Evolutionary conservation across 2,113 vertebrate species (phyloP).

Genomic region (Sinocyclocheilus anshuiensis): DNA sequence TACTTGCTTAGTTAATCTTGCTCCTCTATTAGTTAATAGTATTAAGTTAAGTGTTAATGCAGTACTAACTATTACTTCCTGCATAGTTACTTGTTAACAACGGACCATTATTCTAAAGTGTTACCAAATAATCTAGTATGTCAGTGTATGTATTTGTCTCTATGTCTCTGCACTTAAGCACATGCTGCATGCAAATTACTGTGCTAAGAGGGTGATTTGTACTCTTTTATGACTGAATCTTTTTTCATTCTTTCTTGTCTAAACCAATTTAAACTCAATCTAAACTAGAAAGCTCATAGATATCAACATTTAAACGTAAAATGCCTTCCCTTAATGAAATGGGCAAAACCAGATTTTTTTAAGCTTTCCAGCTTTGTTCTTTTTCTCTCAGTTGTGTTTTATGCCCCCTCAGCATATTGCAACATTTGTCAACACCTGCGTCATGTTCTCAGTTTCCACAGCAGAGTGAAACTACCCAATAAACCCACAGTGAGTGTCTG

Average conservation of each 20-base stretch:
- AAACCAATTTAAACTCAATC: neutral
- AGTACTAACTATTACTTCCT: too few relatives aligned
- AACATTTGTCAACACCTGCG: slow-evolving; percentile 37
- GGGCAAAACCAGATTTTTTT: neutral
- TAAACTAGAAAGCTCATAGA: neutral
- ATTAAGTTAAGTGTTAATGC: too few relatives aligned
- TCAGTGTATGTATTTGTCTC: slow-evolving; percentile 29
- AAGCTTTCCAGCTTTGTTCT: neutral
- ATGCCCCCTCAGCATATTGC: slow-evolving; percentile 32
- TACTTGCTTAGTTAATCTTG: too few relatives aligned
- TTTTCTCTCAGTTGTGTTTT: slow-evolving; percentile 4
- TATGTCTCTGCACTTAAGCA: neutral
- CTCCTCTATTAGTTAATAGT: too few relatives aligned
- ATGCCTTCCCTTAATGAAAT: neutral
- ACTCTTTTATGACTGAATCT: neutral
- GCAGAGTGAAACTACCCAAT: slow-evolving; percentile 22
- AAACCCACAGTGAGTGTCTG: slow-evolving; percentile 13
- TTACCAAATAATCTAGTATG: neutral
- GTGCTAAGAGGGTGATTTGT: neutral
- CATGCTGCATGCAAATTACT: neutral
- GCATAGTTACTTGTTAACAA: too few relatives aligned
- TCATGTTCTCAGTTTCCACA: slow-evolving; percentile 42
- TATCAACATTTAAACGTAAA: neutral
- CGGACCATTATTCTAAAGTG: too few relatives aligned
- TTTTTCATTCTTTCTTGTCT: neutral